Evolutionary conservation across 1,140 invertebrate species (phyloP).

Genomic region (Episyrphus balteatus): DNA sequence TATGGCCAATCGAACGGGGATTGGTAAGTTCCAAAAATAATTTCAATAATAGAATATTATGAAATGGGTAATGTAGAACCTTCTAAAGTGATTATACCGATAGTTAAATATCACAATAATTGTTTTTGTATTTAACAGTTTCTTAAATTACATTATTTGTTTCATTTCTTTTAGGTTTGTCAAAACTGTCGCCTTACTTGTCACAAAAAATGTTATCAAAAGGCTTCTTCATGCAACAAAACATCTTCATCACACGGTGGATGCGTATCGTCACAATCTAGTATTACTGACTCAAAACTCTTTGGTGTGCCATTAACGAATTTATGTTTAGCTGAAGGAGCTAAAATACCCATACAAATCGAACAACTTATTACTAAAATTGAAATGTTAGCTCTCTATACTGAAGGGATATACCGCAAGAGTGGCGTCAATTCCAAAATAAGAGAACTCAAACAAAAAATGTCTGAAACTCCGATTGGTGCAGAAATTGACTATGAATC

Average conservation of each 20-base stretch:
- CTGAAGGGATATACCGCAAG: slow-evolving; percentile 88
- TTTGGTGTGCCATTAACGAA: slow-evolving; percentile 66
- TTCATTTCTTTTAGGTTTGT: slow-evolving; percentile 33
- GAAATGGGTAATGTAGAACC: too few relatives aligned
- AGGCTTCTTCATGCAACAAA: slow-evolving; percentile 32
- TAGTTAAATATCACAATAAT: too few relatives aligned
- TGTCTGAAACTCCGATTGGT: slow-evolving; percentile 61
- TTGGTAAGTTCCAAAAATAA: slow-evolving; percentile 48
- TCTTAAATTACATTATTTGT: neutral
- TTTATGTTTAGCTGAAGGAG: slow-evolving; percentile 55
- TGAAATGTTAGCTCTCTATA: slow-evolving; percentile 84
- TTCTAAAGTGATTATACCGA: too few relatives aligned
- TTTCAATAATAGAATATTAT: too few relatives aligned
- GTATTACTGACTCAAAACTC: slow-evolving; percentile 25
- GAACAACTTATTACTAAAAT: slow-evolving; percentile 81
- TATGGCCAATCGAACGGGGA: slow-evolving; percentile 89
- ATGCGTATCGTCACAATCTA: slow-evolving; percentile 3
- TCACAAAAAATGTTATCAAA: slow-evolving; percentile 86
- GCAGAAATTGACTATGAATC: slow-evolving; percentile 52
- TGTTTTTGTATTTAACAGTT: too few relatives aligned
- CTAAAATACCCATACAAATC: slow-evolving; percentile 71
- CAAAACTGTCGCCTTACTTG: slow-evolving; percentile 85
- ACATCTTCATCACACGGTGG: slow-evolving; percentile 9
- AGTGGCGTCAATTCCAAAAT: slow-evolving; percentile 75
- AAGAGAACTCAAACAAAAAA: slow-evolving; percentile 56